Conservation (phyloP, 2,888 invertebrate genomes). For the Cerastoderma edule region DNA sequence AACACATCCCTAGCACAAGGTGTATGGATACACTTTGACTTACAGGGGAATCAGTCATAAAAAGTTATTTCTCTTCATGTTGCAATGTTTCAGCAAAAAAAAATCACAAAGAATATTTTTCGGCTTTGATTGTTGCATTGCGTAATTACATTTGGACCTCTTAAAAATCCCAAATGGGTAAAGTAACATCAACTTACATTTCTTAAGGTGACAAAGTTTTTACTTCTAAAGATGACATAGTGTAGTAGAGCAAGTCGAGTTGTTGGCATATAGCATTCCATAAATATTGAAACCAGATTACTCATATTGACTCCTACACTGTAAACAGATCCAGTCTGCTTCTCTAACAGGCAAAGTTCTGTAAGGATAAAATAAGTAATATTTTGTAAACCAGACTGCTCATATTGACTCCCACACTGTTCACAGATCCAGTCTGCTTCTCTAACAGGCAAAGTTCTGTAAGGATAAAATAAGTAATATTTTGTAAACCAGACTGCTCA, state of each 20-base stretch:
- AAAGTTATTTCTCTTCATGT: too few species aligned
- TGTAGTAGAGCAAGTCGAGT: conserved; percentile 90
- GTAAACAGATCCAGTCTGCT: conserved; percentile 64
- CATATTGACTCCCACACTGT: conserved; percentile 66
- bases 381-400: conserved; percentile 63
- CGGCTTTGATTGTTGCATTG: too few species aligned
- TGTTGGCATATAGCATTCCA: conserved; percentile 68
- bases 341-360: conserved; percentile 64
- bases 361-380: conserved; percentile 5
- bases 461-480: conserved; percentile 3
- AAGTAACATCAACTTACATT: too few species aligned
- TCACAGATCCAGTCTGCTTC: conserved; percentile 60
- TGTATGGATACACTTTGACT: too few species aligned
- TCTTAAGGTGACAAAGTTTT: conserved; percentile 86
- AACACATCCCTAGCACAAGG: too few species aligned
- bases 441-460: conserved; percentile 63
- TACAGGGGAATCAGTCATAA: too few species aligned
- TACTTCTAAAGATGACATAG: conserved; percentile 91
- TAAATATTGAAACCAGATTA: conserved; percentile 66
- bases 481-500: conserved; percentile 62
- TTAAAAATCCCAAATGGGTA: too few species aligned
- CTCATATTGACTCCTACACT: conserved; percentile 65
- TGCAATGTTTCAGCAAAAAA: too few species aligned
- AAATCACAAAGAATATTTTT: too few species aligned
- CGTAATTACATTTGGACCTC: too few species aligned